A percentile compares a stretch with the other conserved stretches of the same genome.
phyloP scores from a whole-genome alignment of 2,113 vertebrate genomes.

The Scytalopus superciliaris region DNA sequence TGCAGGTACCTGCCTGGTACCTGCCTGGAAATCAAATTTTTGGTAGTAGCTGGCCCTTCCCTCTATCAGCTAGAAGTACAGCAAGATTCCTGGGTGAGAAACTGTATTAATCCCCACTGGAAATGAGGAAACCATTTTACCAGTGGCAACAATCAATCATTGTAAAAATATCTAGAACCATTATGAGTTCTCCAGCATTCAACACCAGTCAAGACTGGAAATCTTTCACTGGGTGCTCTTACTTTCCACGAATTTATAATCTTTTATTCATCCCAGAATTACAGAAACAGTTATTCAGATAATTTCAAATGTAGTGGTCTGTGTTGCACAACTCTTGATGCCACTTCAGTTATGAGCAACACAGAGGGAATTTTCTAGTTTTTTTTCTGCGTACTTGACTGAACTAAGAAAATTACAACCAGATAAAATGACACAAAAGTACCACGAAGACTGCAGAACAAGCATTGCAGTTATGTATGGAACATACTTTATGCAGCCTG shows the following conservation, averaged over 20 bases:
- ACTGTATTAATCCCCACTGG: neutral
- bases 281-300: neutral
- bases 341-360: neutral
- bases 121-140: neutral
- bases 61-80: neutral
- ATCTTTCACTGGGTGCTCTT: neutral
- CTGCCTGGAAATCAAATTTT: neutral
- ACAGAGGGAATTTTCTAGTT: neutral
- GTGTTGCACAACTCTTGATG: neutral
- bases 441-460: neutral
- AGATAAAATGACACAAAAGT: neutral
- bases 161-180: neutral
- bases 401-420: neutral
- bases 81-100: neutral
- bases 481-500: neutral
- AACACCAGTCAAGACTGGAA: neutral
- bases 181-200: neutral
- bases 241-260: neutral
- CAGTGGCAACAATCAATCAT: neutral
- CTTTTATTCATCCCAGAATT: neutral
- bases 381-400: neutral
- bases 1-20: neutral
- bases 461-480: neutral
- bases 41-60: neutral
- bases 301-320: neutral